Percentiles rank a stretch among this genome's conserved stretches.
Evolutionary conservation across 2,888 invertebrate species (phyloP).

Genomic region (Drosophila lacicola): DNA sequence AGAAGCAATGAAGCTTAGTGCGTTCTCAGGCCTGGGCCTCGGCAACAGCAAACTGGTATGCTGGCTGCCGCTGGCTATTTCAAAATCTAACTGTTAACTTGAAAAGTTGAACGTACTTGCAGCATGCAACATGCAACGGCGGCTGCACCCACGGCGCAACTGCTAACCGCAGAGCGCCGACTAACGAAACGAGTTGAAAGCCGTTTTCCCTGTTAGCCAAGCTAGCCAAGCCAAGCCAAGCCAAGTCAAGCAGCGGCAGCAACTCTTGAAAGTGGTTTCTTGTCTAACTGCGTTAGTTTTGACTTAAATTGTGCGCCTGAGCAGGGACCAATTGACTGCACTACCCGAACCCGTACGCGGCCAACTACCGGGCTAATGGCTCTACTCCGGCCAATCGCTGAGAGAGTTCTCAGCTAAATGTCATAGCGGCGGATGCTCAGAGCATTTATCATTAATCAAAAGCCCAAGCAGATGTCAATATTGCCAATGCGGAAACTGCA

Average conservation of each 20-base stretch:
- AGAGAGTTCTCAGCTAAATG: constrained; percentile 56
- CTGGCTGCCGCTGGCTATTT: constrained; percentile 74
- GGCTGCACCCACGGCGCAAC: constrained; percentile 78
- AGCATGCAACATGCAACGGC: constrained; percentile 74
- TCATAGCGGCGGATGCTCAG: constrained; percentile 75
- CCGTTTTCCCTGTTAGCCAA: constrained; percentile 79
- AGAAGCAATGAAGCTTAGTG: constrained; percentile 30
- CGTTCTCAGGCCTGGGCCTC: constrained; percentile 67
- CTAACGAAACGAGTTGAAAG: constrained; percentile 74
- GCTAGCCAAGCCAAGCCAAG: constrained; percentile 39
- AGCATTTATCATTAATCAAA: constrained; percentile 79
- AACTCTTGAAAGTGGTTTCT: constrained; percentile 78
- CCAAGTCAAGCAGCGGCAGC: constrained; percentile 32
- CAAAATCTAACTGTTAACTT: constrained; percentile 81
- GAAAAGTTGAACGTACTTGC: constrained; percentile 81
- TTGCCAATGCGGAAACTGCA: constrained; percentile 68
- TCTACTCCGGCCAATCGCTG: constrained; percentile 29
- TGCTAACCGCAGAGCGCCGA: constrained; percentile 42
- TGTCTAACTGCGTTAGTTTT: constrained; percentile 80
- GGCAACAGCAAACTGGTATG: constrained; percentile 72
- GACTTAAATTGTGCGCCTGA: constrained; percentile 74
- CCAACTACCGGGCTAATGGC: constrained; percentile 57
- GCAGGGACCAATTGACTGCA: constrained; percentile 45
- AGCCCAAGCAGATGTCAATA: constrained; percentile 71
- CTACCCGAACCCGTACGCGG: constrained; percentile 7